Evolutionary conservation across 37 sponge, comb jelly and placozoan genomes (phyloP).

Genomic region (Tethya wilhelma): DNA sequence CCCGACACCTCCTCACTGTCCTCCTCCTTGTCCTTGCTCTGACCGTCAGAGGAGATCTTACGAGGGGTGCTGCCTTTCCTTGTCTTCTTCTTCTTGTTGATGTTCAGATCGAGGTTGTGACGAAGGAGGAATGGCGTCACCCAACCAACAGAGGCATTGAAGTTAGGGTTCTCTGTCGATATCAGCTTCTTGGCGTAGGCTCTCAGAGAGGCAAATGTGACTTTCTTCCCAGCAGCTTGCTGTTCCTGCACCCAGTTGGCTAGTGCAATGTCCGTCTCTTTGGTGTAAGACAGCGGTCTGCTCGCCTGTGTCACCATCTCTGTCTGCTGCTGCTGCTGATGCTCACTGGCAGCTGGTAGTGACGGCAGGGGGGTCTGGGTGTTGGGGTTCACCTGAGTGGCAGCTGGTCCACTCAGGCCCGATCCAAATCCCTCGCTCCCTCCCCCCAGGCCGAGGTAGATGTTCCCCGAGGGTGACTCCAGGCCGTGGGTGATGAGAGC

Average conservation of each 20-base stretch:
- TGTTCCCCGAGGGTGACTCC: conserved; percentile 27
- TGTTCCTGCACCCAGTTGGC: conserved; percentile 81
- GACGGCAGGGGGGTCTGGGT: conserved; percentile 27
- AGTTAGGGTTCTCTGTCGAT: conserved; percentile 73
- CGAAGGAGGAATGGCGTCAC: conserved; percentile 76
- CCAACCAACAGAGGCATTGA: conserved; percentile 90
- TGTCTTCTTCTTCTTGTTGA: conserved; percentile 37
- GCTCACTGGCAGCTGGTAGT: background rate
- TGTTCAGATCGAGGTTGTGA: conserved; percentile 65
- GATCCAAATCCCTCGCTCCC: conserved; percentile 25
- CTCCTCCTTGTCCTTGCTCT: background rate
- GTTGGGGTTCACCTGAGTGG: conserved; percentile 43
- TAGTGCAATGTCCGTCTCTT: conserved; percentile 71
- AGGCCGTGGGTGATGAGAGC: conserved; percentile 24
- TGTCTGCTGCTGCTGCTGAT: background rate
- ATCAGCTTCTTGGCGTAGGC: conserved; percentile 68
- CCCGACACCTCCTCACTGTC: background rate
- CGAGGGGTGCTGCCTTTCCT: conserved; percentile 14
- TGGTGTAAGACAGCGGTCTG: conserved; percentile 76
- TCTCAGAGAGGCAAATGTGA: conserved; percentile 78
- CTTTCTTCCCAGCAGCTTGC: conserved; percentile 69
- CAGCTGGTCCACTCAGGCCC: conserved; percentile 22
- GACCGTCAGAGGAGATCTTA: background rate
- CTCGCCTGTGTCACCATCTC: conserved; percentile 42
- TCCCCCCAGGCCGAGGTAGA: conserved; percentile 35